These are phyloP conservation scores for Pharmacophagus antenor DNA, from an alignment of 2,888 invertebrate genomes.

Conservation along the genomic window DNA sequence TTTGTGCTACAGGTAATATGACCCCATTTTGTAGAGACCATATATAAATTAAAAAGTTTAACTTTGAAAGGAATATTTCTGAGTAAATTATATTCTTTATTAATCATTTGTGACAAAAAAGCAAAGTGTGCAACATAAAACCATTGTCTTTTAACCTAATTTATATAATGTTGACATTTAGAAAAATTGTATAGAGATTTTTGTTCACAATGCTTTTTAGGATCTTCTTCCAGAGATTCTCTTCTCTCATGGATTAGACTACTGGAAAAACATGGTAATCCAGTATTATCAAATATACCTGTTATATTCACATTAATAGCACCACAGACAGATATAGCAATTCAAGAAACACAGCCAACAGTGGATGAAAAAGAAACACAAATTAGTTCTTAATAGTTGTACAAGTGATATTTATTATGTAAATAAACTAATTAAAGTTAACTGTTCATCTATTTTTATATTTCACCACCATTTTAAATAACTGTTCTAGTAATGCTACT, in stretches of 20 bases:
- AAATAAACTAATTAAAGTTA: constrained; percentile 21
- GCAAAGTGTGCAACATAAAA: neutral
- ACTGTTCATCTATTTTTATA: constrained; percentile 25
- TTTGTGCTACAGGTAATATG: constrained; percentile 89
- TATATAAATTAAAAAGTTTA: neutral
- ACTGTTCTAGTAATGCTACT: neutral
- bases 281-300: constrained; percentile 86
- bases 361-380: constrained; percentile 37
- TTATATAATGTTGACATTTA: neutral
- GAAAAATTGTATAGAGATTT: no score
- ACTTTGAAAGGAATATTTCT: no score
- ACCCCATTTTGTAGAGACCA: no score
- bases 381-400: constrained; percentile 1
- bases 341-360: constrained; percentile 58
- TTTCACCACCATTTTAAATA: neutral
- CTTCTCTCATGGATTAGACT: constrained; percentile 94
- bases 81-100: no score
- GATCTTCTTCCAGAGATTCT: constrained; percentile 94
- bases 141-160: neutral
- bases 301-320: constrained; percentile 91
- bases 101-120: no score
- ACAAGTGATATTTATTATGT: constrained; percentile 13
- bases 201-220: constrained; percentile 76
- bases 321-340: constrained; percentile 70
- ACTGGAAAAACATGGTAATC: constrained; percentile 88